Base-by-base conservation (phyloP, 2,888 invertebrate genomes). In the Melipona bicolor region DNA sequence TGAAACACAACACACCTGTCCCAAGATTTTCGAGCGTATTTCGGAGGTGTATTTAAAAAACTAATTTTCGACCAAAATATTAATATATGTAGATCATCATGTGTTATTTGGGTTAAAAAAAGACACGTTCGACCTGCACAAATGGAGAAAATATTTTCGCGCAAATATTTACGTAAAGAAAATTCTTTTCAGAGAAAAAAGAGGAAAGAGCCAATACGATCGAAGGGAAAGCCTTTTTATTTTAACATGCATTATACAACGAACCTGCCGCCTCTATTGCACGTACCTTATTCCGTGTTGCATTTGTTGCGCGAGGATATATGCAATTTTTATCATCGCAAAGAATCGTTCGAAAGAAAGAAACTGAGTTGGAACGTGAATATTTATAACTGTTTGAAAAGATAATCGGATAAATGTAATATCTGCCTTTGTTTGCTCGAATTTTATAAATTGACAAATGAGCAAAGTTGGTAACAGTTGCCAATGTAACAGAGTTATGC, bases 211-310 rank as follows among this genome's bases (percentile, higher is more conserved):
- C 49, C 54, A 50, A 61, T 64, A n/a, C 72, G 68, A 64, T 73
- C 68, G 72, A 50, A 32, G 17, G 15, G 15, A 49, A 49, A 56
- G 17, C 36, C 50, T 70, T 73, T 43, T 79, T 70, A 64, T 70
- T 70, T 74, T 64, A 64, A 27, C 27, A 79, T 73, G 79, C 64
- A 81, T 81, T 79, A 79, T 70, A 81, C 73, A 74, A 24, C 21
- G 62, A 61, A 49, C 36, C 27, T 17, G 32, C 21, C 21, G 17
- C 4, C 49, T 56, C 24, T 15, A 50, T 59, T 65, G 74, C 52
- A 24, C 36, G 59, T 52, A 27, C n/a, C 21, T 59, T 32, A 74
- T 36, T 43, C 15, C 11, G 24, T n/a, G 11, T 32, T 49, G 56
- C 21, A 65, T 11, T 59, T 52, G n/a, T 59, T 52, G n/a, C 11